Percentiles rank a stretch among this genome's conserved stretches.
phyloP scores from a whole-genome alignment of 2,888 invertebrate species.

The Nezara viridula region DNA sequence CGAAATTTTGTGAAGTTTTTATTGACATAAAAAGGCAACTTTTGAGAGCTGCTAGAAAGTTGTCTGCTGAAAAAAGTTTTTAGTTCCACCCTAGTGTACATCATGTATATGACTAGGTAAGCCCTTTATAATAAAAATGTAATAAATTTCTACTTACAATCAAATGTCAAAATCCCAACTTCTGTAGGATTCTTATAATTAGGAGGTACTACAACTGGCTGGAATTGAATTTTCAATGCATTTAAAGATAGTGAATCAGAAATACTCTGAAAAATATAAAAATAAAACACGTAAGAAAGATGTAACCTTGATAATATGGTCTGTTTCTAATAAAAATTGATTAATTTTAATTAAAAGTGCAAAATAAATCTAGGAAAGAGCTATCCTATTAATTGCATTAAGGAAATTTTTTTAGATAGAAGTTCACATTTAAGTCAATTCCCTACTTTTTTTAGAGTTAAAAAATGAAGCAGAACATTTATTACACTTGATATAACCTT shows the following conservation, averaged over 20 bases:
- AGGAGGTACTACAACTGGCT: constrained; percentile 77
- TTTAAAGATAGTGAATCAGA: constrained; percentile 76
- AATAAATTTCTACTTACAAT: constrained; percentile 74
- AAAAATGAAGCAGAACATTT: too few relatives aligned
- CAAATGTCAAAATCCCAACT: constrained; percentile 79
- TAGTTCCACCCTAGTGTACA: too few relatives aligned
- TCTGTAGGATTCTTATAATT: constrained; percentile 75
- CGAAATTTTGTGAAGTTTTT: too few relatives aligned
- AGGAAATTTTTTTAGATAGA: too few relatives aligned
- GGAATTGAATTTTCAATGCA: constrained; percentile 78
- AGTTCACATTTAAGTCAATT: too few relatives aligned
- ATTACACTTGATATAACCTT: too few relatives aligned
- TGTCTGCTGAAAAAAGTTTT: too few relatives aligned
- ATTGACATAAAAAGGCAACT: too few relatives aligned
- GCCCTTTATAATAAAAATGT: not conserved
- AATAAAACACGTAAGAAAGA: not conserved
- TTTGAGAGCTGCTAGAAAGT: too few relatives aligned
- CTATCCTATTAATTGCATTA: too few relatives aligned
- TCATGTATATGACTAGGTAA: constrained; percentile 65
- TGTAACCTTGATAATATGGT: not conserved
- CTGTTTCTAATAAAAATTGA: not conserved
- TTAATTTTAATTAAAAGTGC: not conserved
- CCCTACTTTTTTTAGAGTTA: too few relatives aligned
- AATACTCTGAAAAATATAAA: constrained; percentile 70
- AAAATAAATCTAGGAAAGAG: not conserved